phyloP scores from a whole-genome alignment of 1,140 invertebrate genomes.

The Drosophila nigrodunni region DNA sequence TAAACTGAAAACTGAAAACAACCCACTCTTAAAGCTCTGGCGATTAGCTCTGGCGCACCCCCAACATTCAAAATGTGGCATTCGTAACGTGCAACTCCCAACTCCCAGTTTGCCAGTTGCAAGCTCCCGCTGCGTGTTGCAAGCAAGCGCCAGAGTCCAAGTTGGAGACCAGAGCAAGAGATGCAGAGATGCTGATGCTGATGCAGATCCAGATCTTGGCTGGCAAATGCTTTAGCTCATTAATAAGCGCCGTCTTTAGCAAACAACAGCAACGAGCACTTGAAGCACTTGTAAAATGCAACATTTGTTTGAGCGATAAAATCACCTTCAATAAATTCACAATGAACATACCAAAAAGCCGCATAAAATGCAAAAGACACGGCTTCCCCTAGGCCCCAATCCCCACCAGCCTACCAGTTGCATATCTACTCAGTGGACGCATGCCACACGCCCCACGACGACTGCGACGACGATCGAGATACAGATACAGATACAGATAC shows the following conservation, averaged over 20 bases:
- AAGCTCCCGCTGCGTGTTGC: constrained; percentile 41
- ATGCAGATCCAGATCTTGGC: constrained; percentile 19
- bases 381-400: not conserved
- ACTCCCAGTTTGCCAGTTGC: not conserved
- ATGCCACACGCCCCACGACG: constrained; percentile 50
- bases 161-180: not conserved
- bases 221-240: constrained; percentile 55
- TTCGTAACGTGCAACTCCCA: constrained; percentile 2
- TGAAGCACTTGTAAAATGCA: constrained; percentile 83
- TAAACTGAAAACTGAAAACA: not conserved
- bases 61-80: constrained; percentile 18
- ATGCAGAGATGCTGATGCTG: not conserved
- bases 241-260: constrained; percentile 81
- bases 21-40: constrained; percentile 37
- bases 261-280: constrained; percentile 63
- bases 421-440: constrained; percentile 20
- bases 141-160: constrained; percentile 19
- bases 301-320: constrained; percentile 84
- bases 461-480: constrained; percentile 61
- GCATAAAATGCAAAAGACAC: constrained; percentile 75
- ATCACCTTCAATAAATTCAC: constrained; percentile 83
- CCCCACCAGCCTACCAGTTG: not conserved
- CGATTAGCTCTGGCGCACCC: constrained; percentile 52
- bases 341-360: constrained; percentile 81
- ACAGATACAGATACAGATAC: constrained; percentile 60